Base-by-base conservation (phyloP, 2,888 invertebrate genomes). In the Ceraclea dissimilis region DNA sequence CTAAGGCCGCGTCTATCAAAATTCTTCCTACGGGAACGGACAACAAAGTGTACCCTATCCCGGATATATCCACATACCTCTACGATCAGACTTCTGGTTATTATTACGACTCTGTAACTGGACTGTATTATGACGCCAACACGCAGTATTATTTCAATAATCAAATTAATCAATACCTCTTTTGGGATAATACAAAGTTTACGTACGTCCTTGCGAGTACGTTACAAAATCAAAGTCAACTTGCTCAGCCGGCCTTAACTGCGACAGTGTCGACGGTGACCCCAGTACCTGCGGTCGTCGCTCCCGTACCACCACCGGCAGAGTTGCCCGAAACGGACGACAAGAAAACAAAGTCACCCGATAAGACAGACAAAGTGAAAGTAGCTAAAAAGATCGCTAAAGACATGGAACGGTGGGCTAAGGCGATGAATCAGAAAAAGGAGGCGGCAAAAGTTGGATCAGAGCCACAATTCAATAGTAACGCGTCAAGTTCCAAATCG, bases 331-430 rank as follows among this genome's bases (percentile, higher is more conserved):
- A 51, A 4, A 70, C 72, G 0, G 74, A 73, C 13, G 81, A 83
- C 59, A 83, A 82, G 60, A 85, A 84, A 70, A 90, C 88, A 69
- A 79, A 79, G 60, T 84, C 84, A 65, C 84, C 82, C 64, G 85
- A 81, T 48, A 91, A 91, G 65, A 90, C 90, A 59, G 95, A 95
- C 65, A 95, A 96, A 75, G 95, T 94, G 0, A 96, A 96, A 74
- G 93, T 94, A 11, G 97, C 97, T 4, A 96, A 97, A 70, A 94
- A 95, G 71, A 96, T 97, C 64, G 96, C 96, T 0, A 97, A 97
- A 75, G 87, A 82, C 63, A 82, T 83, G 83, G 83, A 82, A 61
- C 72, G 82, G 54, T 99, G 99, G 99, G 99, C 98, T 0, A 93
- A 97, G 66, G 93, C 93, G 11, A 75, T 97, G 62, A 98, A 98